Conservation (phyloP, 2,113 vertebrate species). For the Syngnathoides biaculeatus region DNA sequence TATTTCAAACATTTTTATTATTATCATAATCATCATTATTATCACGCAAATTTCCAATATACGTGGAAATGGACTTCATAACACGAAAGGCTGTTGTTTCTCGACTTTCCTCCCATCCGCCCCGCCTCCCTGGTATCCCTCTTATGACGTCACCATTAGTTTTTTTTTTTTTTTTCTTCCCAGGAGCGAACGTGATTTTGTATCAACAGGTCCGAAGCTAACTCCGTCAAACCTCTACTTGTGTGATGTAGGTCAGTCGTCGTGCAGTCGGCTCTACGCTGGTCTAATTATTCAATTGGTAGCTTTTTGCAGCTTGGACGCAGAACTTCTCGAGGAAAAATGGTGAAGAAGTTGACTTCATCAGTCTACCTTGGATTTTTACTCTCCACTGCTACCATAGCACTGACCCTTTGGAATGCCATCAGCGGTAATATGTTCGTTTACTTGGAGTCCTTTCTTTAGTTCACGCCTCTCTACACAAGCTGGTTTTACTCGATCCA, state of each 20-base stretch:
- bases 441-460: conserved; percentile 1
- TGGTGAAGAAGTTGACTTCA: conserved; percentile 35
- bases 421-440: conserved; percentile 45
- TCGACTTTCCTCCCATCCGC: conserved; percentile 4
- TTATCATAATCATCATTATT: neutral
- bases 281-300: neutral
- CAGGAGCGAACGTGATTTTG: conserved; percentile 7
- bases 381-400: conserved; percentile 9
- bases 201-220: conserved; percentile 17
- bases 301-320: neutral
- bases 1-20: neutral
- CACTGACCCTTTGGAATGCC: conserved; percentile 12
- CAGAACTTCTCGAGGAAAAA: conserved; percentile 12
- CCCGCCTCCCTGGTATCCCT: conserved; percentile 48
- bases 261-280: neutral
- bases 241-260: conserved; percentile 17
- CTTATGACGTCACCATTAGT: conserved; percentile 44
- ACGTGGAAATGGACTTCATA: neutral
- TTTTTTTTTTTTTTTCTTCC: neutral
- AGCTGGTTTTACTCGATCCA: neutral
- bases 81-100: neutral
- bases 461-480: neutral
- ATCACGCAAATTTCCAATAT: neutral
- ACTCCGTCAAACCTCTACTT: neutral
- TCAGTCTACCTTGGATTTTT: conserved; percentile 26